phyloP scores from a whole-genome alignment of 2,113 vertebrate genomes.

The Hippocampus barbouri region DNA sequence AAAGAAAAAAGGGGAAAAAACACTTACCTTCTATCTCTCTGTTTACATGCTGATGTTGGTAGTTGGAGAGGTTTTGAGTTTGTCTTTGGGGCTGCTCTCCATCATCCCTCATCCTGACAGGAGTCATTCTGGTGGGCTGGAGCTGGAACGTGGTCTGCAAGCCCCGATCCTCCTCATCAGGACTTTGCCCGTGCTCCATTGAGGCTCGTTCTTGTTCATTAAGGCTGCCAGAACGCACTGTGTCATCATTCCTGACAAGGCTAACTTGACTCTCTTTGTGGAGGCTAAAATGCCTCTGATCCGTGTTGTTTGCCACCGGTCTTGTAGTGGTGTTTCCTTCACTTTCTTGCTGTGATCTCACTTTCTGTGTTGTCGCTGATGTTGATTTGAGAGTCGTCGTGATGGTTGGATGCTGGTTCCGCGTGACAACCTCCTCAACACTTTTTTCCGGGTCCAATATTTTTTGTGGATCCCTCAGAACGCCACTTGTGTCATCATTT shows the following conservation, averaged over 20 bases:
- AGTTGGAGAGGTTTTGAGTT: constrained; percentile 56
- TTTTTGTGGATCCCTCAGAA: constrained; percentile 36
- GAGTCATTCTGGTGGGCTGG: constrained; percentile 63
- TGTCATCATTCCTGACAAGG: not conserved
- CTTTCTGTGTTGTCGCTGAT: constrained; percentile 31
- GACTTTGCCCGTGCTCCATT: not conserved
- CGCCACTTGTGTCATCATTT: constrained; percentile 41
- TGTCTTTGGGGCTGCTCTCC: constrained; percentile 59
- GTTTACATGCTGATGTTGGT: constrained; percentile 58
- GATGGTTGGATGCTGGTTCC: constrained; percentile 22
- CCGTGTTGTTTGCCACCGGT: constrained; percentile 27
- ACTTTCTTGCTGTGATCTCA: constrained; percentile 27
- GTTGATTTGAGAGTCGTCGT: constrained; percentile 25
- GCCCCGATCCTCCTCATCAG: constrained; percentile 19
- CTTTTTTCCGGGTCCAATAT: constrained; percentile 30
- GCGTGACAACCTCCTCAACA: constrained; percentile 26
- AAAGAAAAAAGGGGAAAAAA: not conserved
- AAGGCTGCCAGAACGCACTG: constrained; percentile 1
- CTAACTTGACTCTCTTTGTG: constrained; percentile 26
- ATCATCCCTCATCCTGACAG: constrained; percentile 56
- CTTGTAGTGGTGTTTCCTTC: constrained; percentile 25
- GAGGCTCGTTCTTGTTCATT: constrained; percentile 20
- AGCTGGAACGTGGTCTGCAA: constrained; percentile 53
- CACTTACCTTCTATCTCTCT: constrained; percentile 45
- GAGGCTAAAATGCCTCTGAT: constrained; percentile 7